Conservation (phyloP, 2,888 invertebrate genomes). For the Heterodera filipjevi region DNA sequence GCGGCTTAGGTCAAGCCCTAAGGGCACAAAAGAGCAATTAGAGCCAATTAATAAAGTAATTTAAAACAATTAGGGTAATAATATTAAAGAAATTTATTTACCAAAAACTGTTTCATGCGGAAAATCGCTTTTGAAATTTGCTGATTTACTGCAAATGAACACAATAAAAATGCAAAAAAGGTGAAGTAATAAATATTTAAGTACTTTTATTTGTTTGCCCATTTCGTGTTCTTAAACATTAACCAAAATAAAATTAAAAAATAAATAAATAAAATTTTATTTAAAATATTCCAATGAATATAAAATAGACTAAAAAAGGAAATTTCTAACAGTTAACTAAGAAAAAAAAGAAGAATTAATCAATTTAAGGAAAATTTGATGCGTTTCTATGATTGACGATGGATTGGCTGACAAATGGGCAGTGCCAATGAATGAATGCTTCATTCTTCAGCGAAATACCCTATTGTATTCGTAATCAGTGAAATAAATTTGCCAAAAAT, state of each 20-base stretch:
- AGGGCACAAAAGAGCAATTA: background rate
- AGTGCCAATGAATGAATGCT: too few species aligned
- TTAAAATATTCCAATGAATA: too few species aligned
- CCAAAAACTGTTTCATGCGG: background rate
- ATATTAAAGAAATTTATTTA: background rate
- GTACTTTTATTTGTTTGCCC: background rate
- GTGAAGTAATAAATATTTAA: background rate
- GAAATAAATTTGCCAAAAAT: too few species aligned
- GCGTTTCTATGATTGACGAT: too few species aligned
- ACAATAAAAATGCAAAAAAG: background rate
- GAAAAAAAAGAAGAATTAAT: too few species aligned
- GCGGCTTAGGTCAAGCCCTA: background rate
- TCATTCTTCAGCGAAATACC: too few species aligned
- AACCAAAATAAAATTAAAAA: background rate
- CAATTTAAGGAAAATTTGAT: too few species aligned
- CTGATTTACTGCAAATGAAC: background rate
- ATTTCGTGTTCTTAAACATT: background rate
- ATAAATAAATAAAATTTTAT: background rate
- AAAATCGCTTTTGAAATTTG: background rate
- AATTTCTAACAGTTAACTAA: too few species aligned
- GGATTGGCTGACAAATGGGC: too few species aligned
- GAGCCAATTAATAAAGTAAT: too few species aligned
- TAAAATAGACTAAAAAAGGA: too few species aligned
- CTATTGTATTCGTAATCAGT: too few species aligned
- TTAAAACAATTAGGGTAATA: background rate